phyloP scores from a whole-genome alignment of 2,113 vertebrate species.

The Promerops cafer region DNA sequence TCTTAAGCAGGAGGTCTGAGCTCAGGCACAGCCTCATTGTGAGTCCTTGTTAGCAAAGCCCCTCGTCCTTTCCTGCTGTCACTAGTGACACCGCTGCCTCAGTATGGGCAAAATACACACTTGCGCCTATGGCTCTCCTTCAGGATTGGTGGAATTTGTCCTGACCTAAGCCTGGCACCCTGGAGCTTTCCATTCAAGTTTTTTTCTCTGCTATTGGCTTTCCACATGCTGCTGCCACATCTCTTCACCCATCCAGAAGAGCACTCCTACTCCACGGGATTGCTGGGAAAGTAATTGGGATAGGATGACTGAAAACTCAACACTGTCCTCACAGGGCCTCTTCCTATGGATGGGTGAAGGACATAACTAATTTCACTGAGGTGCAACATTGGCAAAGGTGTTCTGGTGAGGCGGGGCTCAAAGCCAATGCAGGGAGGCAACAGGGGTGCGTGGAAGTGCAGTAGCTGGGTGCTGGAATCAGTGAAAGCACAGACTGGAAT shows the following conservation, averaged over 20 bases:
- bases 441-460: not conserved
- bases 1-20: constrained; percentile 13
- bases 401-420: not conserved
- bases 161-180: not conserved
- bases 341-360: not conserved
- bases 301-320: not conserved
- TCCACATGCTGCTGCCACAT: not conserved
- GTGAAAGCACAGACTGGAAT: not conserved
- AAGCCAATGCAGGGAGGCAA: not conserved
- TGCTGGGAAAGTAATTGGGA: not conserved
- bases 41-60: not conserved
- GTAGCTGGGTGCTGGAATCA: not conserved
- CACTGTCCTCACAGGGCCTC: not conserved
- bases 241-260: not conserved
- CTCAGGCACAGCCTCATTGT: not conserved
- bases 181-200: not conserved
- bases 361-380: not conserved
- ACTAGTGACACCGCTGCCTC: not conserved
- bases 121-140: not conserved
- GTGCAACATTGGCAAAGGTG: not conserved
- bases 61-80: not conserved
- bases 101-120: not conserved
- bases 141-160: not conserved
- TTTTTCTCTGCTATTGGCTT: not conserved
- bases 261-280: not conserved